Percentiles rank a stretch among this genome's conserved stretches.
Conservation (phyloP, 2,113 vertebrate genomes). For the Oxyruncus cristatus region DNA sequence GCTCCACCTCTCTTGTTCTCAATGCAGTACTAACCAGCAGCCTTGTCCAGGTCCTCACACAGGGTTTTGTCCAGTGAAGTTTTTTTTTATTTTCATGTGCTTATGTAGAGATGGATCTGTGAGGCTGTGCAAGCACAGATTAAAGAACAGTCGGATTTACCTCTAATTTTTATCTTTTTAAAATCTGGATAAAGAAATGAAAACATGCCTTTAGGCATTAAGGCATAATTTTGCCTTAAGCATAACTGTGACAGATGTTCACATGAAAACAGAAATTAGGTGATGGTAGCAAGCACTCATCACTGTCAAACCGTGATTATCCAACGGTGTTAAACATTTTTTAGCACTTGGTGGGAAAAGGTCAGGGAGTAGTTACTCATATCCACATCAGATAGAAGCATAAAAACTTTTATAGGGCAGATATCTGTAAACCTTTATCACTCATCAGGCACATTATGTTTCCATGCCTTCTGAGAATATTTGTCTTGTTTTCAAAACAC, state of each 20-base stretch:
- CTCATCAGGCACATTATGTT: neutral
- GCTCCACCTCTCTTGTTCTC: neutral
- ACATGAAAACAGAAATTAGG: neutral
- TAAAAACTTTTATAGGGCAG: neutral
- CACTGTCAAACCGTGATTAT: neutral
- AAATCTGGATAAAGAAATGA: neutral
- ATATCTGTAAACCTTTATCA: neutral
- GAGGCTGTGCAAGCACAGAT: neutral
- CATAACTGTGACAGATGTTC: neutral
- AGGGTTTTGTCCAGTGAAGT: neutral
- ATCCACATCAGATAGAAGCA: neutral
- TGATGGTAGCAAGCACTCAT: neutral
- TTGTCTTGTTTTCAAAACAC: neutral
- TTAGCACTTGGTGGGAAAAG: neutral
- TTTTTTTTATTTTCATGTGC: neutral
- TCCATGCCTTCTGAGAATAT: neutral
- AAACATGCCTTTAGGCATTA: neutral
- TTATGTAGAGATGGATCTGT: neutral
- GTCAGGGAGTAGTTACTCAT: neutral
- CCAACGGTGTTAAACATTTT: neutral
- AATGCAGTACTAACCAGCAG: neutral
- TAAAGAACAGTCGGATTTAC: neutral
- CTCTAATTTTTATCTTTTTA: neutral
- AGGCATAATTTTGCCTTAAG: neutral
- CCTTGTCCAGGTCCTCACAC: neutral